A percentile compares a stretch with the other conserved stretches of the same genome.
These are phyloP conservation scores for Girardinus metallicus DNA, from an alignment of 2,797 vertebrate genomes.

Conservation along the genomic window DNA sequence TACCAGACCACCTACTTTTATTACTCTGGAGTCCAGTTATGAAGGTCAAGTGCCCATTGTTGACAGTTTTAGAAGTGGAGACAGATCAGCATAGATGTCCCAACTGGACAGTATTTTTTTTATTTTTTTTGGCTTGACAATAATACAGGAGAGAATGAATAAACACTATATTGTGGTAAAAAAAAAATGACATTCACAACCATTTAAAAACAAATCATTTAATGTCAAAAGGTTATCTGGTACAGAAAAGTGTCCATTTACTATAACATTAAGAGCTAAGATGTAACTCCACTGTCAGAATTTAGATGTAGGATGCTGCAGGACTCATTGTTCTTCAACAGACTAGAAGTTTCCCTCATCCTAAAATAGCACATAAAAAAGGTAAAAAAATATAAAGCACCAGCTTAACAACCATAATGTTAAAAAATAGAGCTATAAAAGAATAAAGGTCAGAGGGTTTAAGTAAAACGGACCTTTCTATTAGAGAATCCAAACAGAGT, in stretches of 20 bases:
- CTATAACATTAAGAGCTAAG: background rate
- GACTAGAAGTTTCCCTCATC: constrained; percentile 56
- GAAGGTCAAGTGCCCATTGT: background rate
- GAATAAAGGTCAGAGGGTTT: background rate
- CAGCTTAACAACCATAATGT: background rate
- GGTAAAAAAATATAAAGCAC: too few species aligned
- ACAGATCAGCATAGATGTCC: background rate
- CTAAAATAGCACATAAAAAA: constrained; percentile 19
- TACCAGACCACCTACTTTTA: background rate
- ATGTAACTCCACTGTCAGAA: background rate
- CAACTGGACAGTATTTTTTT: background rate
- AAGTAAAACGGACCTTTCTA: background rate
- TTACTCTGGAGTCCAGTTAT: background rate
- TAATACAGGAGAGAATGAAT: background rate
- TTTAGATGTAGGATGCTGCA: constrained; percentile 8
- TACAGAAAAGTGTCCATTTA: background rate
- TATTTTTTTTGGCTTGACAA: background rate
- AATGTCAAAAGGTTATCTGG: background rate
- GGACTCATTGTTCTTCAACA: constrained; percentile 47
- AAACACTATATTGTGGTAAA: background rate
- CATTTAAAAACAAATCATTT: background rate
- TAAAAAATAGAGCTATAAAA: background rate
- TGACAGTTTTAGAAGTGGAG: background rate
- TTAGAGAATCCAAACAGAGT: background rate
- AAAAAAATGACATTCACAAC: background rate